Base-by-base conservation (phyloP, 2,797 vertebrate genomes). In the Sebastes hubbsi region DNA sequence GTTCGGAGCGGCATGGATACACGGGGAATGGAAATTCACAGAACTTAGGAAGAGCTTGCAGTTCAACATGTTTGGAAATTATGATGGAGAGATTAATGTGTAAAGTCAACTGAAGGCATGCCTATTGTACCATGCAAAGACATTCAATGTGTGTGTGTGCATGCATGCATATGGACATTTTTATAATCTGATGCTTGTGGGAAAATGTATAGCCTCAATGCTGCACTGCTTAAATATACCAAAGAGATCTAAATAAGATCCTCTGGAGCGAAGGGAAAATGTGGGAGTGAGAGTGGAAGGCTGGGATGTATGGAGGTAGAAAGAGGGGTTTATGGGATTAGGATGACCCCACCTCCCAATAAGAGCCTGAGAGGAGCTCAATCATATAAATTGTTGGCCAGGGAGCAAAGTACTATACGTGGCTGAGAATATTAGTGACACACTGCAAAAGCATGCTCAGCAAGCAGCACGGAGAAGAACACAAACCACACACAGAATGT, bases 11-110 rank as follows among this genome's bases (percentile, higher is more conserved):
- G 85, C 79, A 77, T 86, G 78, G 80, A 87, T 75, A 88, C 80
- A 71, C 32, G 14, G 38, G 68, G 76, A 90, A 89, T 89, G 80
- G 85, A 91, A 89, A 85, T 74, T 85, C 85, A 83, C 72, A 83
- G 65, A 82, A 72, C 61, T 86, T 83, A 78, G 80, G 73, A 82
- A 79, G 79, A 81, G 74, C 52, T 72, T 46, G 49, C 66, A 64
- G 32, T 82, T 84, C 58, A 46, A 73, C 66, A 56, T 82, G 59
- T 89, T 89, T 82, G 49, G 71, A 83, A 90, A 89, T 58, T 27
- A 79, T 71, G 77, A 82, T 52, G 54, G 56, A 54, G 75, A 79
- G 84, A 80, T 80, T 72, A 60, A 80, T 59, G 74, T 67, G 16
- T 59, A 63, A 75, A 81, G 72, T 76, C 64, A 67, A 73, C 52